A percentile compares a stretch with the other conserved stretches of the same genome.
phyloP scores from a whole-genome alignment of 1,140 invertebrate species.

The Oreohelix idahoensis region DNA sequence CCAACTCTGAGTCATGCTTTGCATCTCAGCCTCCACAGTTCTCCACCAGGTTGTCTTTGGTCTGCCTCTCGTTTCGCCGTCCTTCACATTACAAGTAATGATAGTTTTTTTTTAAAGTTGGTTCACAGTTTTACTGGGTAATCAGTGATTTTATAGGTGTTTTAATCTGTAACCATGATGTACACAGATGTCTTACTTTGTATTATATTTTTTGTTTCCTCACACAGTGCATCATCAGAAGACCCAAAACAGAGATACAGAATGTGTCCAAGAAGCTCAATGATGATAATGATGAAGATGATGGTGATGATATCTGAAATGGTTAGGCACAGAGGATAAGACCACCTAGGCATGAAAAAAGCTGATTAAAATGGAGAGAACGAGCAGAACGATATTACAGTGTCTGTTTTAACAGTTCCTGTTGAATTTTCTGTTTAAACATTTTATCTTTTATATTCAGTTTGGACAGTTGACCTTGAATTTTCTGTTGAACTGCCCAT shows the following conservation, averaged over 20 bases:
- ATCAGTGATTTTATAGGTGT: not conserved
- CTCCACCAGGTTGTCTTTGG: not conserved
- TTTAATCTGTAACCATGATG: not conserved
- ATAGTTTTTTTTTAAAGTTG: too few relatives aligned
- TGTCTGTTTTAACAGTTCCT: not conserved
- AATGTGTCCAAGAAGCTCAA: not conserved
- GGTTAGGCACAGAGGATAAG: not conserved
- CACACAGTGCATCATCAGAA: constrained; percentile 1
- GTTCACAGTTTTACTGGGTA: not conserved
- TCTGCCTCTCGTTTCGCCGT: not conserved
- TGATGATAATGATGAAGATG: not conserved
- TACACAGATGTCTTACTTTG: not conserved
- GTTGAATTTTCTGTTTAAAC: too few relatives aligned
- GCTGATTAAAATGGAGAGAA: not conserved
- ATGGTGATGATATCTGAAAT: not conserved
- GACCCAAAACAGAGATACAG: constrained; percentile 18
- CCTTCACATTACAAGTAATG: too few relatives aligned
- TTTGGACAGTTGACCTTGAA: too few relatives aligned
- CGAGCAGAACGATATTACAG: not conserved
- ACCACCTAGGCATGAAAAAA: not conserved
- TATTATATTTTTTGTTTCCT: not conserved
- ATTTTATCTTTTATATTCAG: too few relatives aligned
- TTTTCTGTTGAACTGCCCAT: too few relatives aligned
- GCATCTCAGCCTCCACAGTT: too few relatives aligned
- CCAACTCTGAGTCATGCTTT: too few relatives aligned